Percentiles rank a stretch among this genome's conserved stretches.
Conservation (phyloP, 2,113 vertebrate species). For the Macrotis lagotis region DNA sequence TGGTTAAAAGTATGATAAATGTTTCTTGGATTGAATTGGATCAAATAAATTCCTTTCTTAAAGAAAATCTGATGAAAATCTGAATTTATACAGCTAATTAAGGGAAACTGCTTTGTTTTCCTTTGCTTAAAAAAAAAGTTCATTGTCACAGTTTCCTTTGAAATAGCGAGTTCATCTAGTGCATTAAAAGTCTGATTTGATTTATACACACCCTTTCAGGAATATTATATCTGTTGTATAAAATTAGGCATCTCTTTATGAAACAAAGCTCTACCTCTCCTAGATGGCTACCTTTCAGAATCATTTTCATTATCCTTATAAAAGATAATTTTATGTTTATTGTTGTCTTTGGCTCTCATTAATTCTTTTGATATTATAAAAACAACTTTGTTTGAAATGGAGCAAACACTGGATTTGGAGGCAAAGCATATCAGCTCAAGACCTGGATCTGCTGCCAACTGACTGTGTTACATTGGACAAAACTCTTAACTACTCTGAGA, state of each 20-base stretch:
- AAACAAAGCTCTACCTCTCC: not conserved
- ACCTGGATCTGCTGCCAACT: not conserved
- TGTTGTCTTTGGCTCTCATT: slow-evolving; percentile 21
- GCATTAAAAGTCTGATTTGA: slow-evolving; percentile 22
- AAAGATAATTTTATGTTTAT: slow-evolving; percentile 21
- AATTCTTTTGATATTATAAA: not conserved
- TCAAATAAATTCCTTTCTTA: not conserved
- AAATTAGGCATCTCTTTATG: not conserved
- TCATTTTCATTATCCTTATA: not conserved
- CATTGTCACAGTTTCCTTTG: not conserved
- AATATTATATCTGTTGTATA: not conserved
- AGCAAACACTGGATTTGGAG: not conserved
- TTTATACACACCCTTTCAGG: slow-evolving; percentile 27
- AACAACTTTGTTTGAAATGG: slow-evolving; percentile 3
- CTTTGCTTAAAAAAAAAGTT: slow-evolving; percentile 15
- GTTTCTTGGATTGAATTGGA: not conserved
- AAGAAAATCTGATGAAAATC: not conserved
- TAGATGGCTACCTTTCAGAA: slow-evolving; percentile 25
- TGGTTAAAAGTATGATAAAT: not conserved
- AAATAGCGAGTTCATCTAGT: slow-evolving; percentile 24
- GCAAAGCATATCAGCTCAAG: not conserved
- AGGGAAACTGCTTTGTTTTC: not conserved
- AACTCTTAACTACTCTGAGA: not conserved
- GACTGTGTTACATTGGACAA: not conserved
- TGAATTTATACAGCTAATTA: slow-evolving; percentile 5